Base-by-base conservation (phyloP, 2,113 vertebrate genomes). In the Addax nasomaculatus region DNA sequence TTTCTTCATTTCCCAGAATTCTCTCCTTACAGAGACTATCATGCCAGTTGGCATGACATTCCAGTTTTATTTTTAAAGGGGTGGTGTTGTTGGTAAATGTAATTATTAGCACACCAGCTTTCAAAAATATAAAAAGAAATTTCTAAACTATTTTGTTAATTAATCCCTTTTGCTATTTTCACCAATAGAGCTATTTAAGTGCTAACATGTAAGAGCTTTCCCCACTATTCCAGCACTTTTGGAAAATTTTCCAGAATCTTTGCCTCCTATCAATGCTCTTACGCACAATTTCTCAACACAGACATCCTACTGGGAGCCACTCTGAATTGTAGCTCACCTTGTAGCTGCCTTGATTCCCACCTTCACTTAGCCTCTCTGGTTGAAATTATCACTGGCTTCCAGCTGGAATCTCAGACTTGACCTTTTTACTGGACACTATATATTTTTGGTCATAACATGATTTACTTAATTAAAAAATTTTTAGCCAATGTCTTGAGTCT, bases 11-110 rank as follows among this genome's bases (percentile, higher is more conserved):
- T 92, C 25, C 92, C 36, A 73, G 57, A 92, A 39, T 94, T 95
- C 78, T 87, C 30, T 80, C 80, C 80, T 87, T 85, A 80, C 12
- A 78, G 25, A 85, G 51, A 89, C n/a, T 73, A 58, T 51, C 45
- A 95, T 93, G 13, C 17, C 64, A 94, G 14, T 95, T 94, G 60
- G 23, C 57, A 97, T 79, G 11, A 85, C 76, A 76, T 73, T 64
- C 6, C 2, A 78, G 23, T 39, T 93, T 89, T 89, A 96, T 62
- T 85, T 96, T 84, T 76, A 92, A 95, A 96, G 25, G 27, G 43
- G 16, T 36, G 30, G 8, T 94, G 21, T 11, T 96, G 19, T 60
- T 93, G 9, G 6, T 17, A 81, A 91, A 53, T 58, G 36, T 81
- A 90, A 87, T 93, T 6, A 88, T 90, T 43, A 93, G 3, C 29